phyloP scores from a whole-genome alignment of 2,113 vertebrate species.

The Cathartes aura region DNA sequence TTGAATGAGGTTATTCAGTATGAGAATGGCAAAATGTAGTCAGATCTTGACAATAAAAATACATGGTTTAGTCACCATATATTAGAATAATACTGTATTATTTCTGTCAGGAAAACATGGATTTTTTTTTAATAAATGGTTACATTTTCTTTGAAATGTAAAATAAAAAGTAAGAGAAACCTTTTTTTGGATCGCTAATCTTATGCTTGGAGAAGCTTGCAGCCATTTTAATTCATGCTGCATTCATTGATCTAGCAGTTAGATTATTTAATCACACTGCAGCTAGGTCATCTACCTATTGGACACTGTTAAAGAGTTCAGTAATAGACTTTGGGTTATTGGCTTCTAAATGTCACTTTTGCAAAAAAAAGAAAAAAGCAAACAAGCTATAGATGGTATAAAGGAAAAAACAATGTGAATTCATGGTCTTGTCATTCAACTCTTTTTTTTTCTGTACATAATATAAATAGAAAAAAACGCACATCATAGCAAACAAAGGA shows the following conservation, averaged over 20 bases:
- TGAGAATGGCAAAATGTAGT: conserved; percentile 15
- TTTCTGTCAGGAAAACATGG: neutral
- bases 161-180: neutral
- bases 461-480: neutral
- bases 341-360: neutral
- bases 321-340: neutral
- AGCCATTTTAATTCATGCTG: conserved; percentile 61
- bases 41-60: conserved; percentile 22
- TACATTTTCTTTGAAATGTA: neutral
- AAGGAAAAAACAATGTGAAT: neutral
- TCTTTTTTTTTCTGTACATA: neutral
- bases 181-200: neutral
- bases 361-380: neutral
- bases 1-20: neutral
- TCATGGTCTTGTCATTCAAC: neutral
- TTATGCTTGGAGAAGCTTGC: conserved; percentile 7
- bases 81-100: neutral
- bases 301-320: neutral
- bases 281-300: neutral
- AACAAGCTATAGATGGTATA: neutral
- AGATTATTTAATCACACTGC: conserved; percentile 44
- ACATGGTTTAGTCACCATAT: neutral
- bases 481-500: neutral
- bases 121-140: neutral
- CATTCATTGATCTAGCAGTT: conserved; percentile 40